Evolutionary conservation across 2,113 vertebrate genomes (phyloP).

Genomic region (Octodon degus): DNA sequence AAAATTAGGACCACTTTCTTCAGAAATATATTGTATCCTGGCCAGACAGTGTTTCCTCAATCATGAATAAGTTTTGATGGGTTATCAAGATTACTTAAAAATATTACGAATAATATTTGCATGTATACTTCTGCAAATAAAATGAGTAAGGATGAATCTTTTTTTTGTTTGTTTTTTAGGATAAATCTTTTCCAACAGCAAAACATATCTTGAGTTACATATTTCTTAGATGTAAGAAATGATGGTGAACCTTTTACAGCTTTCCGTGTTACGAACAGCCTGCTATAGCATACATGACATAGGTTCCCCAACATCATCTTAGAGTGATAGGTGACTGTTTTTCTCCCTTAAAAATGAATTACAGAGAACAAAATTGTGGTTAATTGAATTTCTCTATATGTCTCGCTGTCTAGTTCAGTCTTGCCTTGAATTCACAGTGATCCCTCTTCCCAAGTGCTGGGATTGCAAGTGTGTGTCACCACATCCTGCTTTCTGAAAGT

Average conservation of each 20-base stretch:
- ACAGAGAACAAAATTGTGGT: conserved; percentile 49
- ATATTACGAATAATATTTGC: background rate
- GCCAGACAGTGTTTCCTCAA: conserved; percentile 14
- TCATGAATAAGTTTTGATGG: conserved; percentile 30
- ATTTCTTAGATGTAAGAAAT: background rate
- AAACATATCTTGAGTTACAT: background rate
- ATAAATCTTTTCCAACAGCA: conserved; percentile 35
- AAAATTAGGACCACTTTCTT: background rate
- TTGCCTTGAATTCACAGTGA: background rate
- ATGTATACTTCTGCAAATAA: background rate
- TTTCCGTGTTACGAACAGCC: background rate
- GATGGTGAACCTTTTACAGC: background rate
- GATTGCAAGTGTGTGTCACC: background rate
- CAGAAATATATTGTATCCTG: background rate
- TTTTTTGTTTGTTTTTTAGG: background rate
- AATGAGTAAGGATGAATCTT: background rate
- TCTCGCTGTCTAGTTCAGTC: background rate
- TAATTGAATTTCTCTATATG: background rate
- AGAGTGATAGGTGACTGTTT: background rate
- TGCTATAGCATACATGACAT: background rate
- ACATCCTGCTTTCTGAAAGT: background rate
- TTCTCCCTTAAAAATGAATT: background rate
- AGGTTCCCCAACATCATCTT: background rate
- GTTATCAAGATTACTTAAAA: conserved; percentile 37
- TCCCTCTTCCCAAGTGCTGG: background rate